phyloP scores from a whole-genome alignment of 2,113 vertebrate genomes.

The Cricetomys ansorgei region DNA sequence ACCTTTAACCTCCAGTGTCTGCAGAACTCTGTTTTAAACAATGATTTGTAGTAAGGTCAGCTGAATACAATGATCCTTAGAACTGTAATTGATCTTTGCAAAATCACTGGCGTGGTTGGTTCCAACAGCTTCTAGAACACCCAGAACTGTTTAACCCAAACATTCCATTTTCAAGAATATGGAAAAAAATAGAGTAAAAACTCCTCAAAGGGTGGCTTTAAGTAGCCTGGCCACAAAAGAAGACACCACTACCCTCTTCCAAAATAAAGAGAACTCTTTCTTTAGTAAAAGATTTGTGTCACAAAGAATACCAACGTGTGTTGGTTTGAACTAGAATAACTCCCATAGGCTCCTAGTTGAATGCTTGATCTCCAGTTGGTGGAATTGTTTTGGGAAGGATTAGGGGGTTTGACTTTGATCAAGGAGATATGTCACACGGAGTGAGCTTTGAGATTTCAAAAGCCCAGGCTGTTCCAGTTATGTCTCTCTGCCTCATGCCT shows the following conservation, averaged over 20 bases:
- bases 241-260: neutral
- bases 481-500: neutral
- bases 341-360: neutral
- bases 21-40: constrained; percentile 42
- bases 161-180: constrained; percentile 9
- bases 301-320: neutral
- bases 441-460: neutral
- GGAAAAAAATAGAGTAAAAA: constrained; percentile 37
- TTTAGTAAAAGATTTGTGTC: neutral
- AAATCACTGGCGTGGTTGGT: constrained; percentile 12
- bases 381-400: neutral
- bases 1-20: constrained; percentile 4
- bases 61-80: constrained; percentile 52
- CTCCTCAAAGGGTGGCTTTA: neutral
- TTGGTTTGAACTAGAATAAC: neutral
- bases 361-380: neutral
- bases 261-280: neutral
- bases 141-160: neutral
- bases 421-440: neutral
- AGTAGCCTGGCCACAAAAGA: neutral
- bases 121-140: constrained; percentile 49
- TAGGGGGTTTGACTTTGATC: neutral
- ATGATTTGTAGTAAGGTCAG: constrained; percentile 5
- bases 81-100: constrained; percentile 45
- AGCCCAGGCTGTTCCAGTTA: neutral